Conservation (phyloP, 2,888 invertebrate genomes). For the Drosophila fulvimacula region DNA sequence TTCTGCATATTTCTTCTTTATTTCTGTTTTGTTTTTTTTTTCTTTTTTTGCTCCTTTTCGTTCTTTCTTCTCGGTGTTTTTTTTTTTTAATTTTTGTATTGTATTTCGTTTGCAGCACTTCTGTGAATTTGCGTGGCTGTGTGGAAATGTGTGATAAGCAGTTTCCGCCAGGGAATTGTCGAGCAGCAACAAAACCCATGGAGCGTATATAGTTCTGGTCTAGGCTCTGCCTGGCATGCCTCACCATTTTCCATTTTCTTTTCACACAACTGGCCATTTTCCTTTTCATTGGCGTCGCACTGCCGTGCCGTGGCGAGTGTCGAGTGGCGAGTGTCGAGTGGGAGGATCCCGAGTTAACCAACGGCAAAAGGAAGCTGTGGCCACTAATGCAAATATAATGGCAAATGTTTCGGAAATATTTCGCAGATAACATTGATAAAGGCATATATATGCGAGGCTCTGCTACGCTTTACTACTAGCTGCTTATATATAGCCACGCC, state of each 20-base stretch:
- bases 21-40: constrained; percentile 7
- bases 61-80: background rate
- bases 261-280: constrained; percentile 49
- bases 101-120: constrained; percentile 60
- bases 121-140: constrained; percentile 72
- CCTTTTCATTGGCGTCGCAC: constrained; percentile 75
- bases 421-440: constrained; percentile 81
- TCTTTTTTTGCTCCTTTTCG: constrained; percentile 2
- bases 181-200: constrained; percentile 33
- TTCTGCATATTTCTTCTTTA: constrained; percentile 10
- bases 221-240: constrained; percentile 2
- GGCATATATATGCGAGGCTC: constrained; percentile 34
- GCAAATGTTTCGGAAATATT: constrained; percentile 82
- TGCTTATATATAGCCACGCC: background rate
- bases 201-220: constrained; percentile 38
- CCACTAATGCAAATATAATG: constrained; percentile 82
- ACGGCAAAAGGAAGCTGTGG: constrained; percentile 67
- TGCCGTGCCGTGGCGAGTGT: too few relatives aligned
- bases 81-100: constrained; percentile 53
- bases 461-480: too few relatives aligned
- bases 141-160: constrained; percentile 83
- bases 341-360: constrained; percentile 54
- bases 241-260: constrained; percentile 17
- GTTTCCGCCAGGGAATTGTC: constrained; percentile 78
- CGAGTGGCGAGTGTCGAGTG: too few relatives aligned